These are phyloP conservation scores for Drosophila varians DNA, from an alignment of 1,140 invertebrate genomes.

Conservation along the genomic window DNA sequence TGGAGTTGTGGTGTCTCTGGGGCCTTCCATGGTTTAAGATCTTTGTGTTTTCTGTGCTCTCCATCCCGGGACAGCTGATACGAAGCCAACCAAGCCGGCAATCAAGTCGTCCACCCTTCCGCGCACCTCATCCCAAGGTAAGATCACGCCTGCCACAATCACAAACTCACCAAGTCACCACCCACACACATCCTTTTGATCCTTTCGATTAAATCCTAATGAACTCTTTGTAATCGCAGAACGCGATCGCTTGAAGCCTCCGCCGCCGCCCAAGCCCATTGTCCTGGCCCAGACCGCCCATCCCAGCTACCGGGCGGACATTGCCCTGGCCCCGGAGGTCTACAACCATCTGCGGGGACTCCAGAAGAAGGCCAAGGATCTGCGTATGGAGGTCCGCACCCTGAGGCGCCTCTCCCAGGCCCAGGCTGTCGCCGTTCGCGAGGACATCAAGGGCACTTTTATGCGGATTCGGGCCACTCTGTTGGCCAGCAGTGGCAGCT, in stretches of 20 bases:
- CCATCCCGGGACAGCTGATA: slow-evolving; percentile 88
- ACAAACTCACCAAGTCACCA: not conserved
- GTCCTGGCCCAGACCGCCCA: slow-evolving; percentile 86
- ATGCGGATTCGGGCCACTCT: slow-evolving; percentile 91
- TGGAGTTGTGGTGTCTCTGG: not conserved
- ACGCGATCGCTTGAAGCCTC: slow-evolving; percentile 92
- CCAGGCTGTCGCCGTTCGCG: slow-evolving; percentile 94
- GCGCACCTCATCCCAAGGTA: slow-evolving; percentile 96
- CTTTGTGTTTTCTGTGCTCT: not conserved
- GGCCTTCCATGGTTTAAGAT: not conserved
- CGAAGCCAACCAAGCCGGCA: slow-evolving; percentile 96
- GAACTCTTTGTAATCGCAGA: slow-evolving; percentile 84
- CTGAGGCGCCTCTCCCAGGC: slow-evolving; percentile 94
- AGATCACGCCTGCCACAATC: slow-evolving; percentile 63
- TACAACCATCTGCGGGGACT: slow-evolving; percentile 92
- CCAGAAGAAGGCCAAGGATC: slow-evolving; percentile 95
- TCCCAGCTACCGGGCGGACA: slow-evolving; percentile 86
- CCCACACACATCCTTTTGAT: not conserved
- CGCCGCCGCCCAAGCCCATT: slow-evolving; percentile 92
- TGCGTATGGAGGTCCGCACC: slow-evolving; percentile 93
- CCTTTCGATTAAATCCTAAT: no score
- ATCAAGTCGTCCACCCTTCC: slow-evolving; percentile 97
- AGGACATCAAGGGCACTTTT: slow-evolving; percentile 95
- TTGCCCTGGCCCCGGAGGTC: slow-evolving; percentile 90
- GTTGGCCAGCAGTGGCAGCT: slow-evolving; percentile 87